phyloP scores from a whole-genome alignment of 2,113 vertebrate species.

The Chaetura pelagica region DNA sequence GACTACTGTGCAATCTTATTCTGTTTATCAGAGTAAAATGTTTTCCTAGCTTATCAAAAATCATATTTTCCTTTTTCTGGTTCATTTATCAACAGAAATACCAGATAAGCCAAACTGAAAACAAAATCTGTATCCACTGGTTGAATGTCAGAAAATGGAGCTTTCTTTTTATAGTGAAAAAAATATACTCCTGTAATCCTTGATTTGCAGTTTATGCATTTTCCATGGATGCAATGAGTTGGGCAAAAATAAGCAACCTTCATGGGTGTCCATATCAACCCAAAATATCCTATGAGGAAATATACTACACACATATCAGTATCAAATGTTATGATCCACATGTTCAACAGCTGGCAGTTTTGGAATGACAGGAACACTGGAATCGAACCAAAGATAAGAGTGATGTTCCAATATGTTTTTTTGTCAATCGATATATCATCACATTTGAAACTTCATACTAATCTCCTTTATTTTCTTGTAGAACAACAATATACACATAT shows the following conservation, averaged over 20 bases:
- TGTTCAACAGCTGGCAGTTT: constrained; percentile 21
- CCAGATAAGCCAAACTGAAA: not conserved
- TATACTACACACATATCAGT: not conserved
- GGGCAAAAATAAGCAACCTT: not conserved
- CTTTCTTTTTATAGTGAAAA: not conserved
- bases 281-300: not conserved
- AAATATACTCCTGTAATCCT: not conserved
- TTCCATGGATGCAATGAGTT: not conserved
- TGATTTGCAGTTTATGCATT: not conserved
- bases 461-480: constrained; percentile 12
- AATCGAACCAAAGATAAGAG: not conserved
- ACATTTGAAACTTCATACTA: not conserved
- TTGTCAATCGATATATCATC: not conserved
- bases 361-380: not conserved
- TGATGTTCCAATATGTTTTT: not conserved
- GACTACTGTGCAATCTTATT: constrained; percentile 11
- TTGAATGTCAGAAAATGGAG: not conserved
- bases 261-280: not conserved
- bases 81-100: constrained; percentile 39
- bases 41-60: constrained; percentile 35
- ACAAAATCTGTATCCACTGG: not conserved
- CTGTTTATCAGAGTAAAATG: constrained; percentile 32
- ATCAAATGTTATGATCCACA: not conserved
- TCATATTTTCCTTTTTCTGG: constrained; percentile 1
- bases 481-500: not conserved